These are phyloP conservation scores for Crocodylus rhombifer DNA, from an alignment of 2,797 vertebrate genomes.

Conservation along the genomic window DNA sequence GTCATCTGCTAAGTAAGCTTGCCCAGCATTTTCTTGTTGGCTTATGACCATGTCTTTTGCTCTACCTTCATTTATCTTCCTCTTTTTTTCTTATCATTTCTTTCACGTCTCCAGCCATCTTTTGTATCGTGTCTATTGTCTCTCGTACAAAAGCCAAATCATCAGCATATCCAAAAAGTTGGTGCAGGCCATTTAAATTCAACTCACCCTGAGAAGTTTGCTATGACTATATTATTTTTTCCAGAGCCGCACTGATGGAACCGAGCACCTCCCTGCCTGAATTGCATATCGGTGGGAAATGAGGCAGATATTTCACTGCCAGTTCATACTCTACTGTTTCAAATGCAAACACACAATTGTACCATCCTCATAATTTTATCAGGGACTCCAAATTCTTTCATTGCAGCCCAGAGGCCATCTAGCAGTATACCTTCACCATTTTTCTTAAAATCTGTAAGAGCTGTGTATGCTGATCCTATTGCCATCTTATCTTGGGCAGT, in stretches of 20 bases:
- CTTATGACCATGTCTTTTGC: background rate
- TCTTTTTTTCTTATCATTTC: background rate
- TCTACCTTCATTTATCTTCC: background rate
- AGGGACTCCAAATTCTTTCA: background rate
- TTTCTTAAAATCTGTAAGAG: background rate
- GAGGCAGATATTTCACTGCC: no score
- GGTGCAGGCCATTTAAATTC: background rate
- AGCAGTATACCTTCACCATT: background rate
- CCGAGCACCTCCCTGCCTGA: no score
- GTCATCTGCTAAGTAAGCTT: background rate
- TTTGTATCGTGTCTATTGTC: background rate
- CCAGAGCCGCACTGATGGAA: background rate
- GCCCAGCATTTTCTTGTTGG: background rate
- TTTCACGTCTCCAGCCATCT: background rate
- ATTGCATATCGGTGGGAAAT: no score
- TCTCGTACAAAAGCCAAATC: background rate
- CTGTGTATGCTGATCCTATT: background rate
- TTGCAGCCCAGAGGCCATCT: background rate
- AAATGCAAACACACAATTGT: background rate
- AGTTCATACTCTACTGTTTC: background rate
- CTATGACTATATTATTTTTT: background rate
- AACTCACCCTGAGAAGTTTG: background rate
- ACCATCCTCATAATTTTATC: background rate
- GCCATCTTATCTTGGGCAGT: rapidly evolving
- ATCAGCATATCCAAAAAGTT: background rate